Evolutionary conservation across 2,888 invertebrate species (phyloP).

Genomic region (Icerya purchasi): DNA sequence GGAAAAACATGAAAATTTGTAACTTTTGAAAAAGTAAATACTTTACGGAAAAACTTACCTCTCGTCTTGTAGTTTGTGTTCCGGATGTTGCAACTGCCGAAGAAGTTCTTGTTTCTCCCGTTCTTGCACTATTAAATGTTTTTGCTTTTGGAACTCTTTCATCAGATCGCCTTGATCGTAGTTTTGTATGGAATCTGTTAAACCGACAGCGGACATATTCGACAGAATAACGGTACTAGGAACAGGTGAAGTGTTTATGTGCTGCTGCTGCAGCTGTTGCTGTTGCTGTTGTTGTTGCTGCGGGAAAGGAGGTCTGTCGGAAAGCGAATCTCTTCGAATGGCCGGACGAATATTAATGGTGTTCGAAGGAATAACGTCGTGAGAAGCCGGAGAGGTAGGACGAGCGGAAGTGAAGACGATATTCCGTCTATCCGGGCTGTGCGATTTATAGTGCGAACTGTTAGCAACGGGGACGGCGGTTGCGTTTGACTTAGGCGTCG

Average conservation of each 20-base stretch:
- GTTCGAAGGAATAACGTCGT: conserved; percentile 25
- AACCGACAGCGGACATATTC: neutral
- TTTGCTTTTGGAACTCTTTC: conserved; percentile 59
- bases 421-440: conserved; percentile 1
- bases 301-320: conserved; percentile 28
- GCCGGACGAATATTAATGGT: conserved; percentile 29
- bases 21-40: too few species aligned
- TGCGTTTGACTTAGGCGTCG: conserved; percentile 16
- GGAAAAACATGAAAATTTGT: too few species aligned
- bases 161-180: conserved; percentile 40
- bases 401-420: conserved; percentile 11
- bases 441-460: conserved; percentile 1
- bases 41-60: too few species aligned
- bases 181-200: conserved; percentile 9
- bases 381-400: conserved; percentile 39
- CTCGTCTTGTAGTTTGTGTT: conserved; percentile 13
- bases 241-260: neutral
- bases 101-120: conserved; percentile 14
- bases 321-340: conserved; percentile 41
- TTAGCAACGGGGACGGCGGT: neutral
- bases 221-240: neutral
- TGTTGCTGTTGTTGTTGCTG: too few species aligned
- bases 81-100: conserved; percentile 14
- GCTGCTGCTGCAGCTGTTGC: too few species aligned
- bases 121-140: conserved; percentile 29